Evolutionary conservation across 2,113 vertebrate genomes (phyloP).

Genomic region (Callipepla californica): DNA sequence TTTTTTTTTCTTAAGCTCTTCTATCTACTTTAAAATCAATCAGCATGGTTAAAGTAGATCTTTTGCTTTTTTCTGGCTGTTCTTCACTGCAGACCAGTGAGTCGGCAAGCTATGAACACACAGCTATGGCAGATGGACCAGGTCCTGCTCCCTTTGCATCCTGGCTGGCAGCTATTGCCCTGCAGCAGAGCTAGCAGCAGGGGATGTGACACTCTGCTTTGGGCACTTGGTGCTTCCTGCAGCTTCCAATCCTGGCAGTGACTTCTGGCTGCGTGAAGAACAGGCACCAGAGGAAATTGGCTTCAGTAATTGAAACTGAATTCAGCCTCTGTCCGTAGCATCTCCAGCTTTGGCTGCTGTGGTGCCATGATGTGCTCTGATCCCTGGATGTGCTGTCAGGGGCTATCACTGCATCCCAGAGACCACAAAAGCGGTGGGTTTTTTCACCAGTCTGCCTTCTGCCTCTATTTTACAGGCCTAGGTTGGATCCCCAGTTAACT

Average conservation of each 20-base stretch:
- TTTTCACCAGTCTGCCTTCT: background rate
- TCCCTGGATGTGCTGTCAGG: background rate
- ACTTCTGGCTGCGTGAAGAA: background rate
- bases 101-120: fast-evolving
- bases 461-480: background rate
- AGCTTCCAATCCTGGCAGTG: background rate
- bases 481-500: background rate
- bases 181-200: background rate
- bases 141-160: background rate
- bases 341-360: background rate
- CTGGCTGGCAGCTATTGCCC: background rate
- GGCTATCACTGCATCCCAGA: background rate
- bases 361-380: fast-evolving
- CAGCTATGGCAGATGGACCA: background rate
- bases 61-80: background rate
- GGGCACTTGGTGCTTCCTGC: background rate
- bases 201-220: fast-evolving
- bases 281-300: background rate
- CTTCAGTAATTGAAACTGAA: fast-evolving
- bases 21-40: background rate
- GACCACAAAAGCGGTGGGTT: background rate
- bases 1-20: background rate
- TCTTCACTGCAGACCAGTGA: background rate
- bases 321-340: fast-evolving
- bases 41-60: background rate